Base-by-base conservation (phyloP, 2,113 vertebrate genomes). In the Alectura lathami region DNA sequence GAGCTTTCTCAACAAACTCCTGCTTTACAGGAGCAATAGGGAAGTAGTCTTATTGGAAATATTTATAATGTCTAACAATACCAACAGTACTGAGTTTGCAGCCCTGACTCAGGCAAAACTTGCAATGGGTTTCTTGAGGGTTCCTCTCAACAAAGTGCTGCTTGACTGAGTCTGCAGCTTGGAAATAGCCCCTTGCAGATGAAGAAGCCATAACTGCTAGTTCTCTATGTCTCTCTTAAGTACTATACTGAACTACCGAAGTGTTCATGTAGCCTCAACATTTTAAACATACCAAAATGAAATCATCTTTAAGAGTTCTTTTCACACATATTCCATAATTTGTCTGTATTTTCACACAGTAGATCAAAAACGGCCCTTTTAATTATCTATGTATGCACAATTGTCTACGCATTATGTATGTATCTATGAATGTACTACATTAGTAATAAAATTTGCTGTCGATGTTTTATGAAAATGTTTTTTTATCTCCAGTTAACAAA, bases 101-200 rank as follows among this genome's bases (percentile, higher is more conserved):
- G 48, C 64, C 34, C 81, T 93, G 88, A 93, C 77, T 82, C 62
- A 82, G 17, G 62, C 40, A 73, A 91, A 96, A 93, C 17, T 36
- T 64, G 30, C 36, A 91, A 83, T 78, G 60, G 15, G 47, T 87
- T 93, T 94, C 91, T 64, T 81, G 80, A 81, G 81, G 34, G 36
- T 66, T 93, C 57, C 40, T 82, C 74, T 89, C 30, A 59, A 91
- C 40, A 84, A 91, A 82, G 21, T 3, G 3, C 82, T 62, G 40
- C 63, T 91, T 79, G 62, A 86, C 56, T 84, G 81, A 93, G 47
- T 78, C 66, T 4, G 5, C 73, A 94, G 40, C 57, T 80, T 74
- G 56, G 43, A 96, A 94, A 92, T 62, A 92, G 92, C 48, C n/a
- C 73, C 74, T 91, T 87, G 57, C 51, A 91, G 81, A 87, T 69